Evolutionary conservation across 2,888 invertebrate genomes (phyloP), one percentile per base, ranked within the genome.

Genomic region (Frankliniella intonsa): DNA sequence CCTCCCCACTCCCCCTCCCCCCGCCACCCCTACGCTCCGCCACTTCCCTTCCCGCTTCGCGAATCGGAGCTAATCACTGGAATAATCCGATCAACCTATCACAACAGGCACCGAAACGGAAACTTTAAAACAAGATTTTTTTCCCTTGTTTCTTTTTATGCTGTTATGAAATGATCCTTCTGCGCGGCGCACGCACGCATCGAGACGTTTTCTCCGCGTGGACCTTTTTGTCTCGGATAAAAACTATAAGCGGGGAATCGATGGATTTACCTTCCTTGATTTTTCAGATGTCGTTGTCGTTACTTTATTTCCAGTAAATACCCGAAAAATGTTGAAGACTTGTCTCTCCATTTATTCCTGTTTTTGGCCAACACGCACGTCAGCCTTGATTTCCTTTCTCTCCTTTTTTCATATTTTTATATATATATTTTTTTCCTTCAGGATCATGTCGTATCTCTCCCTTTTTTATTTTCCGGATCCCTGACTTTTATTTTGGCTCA

Each of bases 81-180:
- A 76, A 76, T 76, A 76, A 76, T 76, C 69, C 69, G 69, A 76
- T 76, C 25, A 76, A 76, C 69, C 69, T 76, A 76, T 76, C 69
- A 76, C 22, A 76, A 76, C 69, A 25, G 69, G 69, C 69, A 76
- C 25, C 69, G 69, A 25, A 76, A 76, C 69, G 69, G 69, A 76
- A 76, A 76, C 69, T 76, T 76, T 76, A 76, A 76, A 76, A 76
- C 69, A 76, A 12, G 69, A 76, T 76, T 76, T 76, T 22, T 76
- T 76, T 76, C 69, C 62, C 19, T 62, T 76, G 22, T 76, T 76
- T 76, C 25, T 25, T 76, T 76, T 76, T 76, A 76, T 76, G 69
- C 69, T 69, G 69, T 69, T 22, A 22, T 69, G 22, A 55, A 55
- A 55, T 55, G 55, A 55, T 76, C 69, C 69, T 69, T 22, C n/a